Evolutionary conservation across 1,140 invertebrate genomes (phyloP), one percentile per base, ranked within the genome.

Genomic region (Drosophila repletoides): DNA sequence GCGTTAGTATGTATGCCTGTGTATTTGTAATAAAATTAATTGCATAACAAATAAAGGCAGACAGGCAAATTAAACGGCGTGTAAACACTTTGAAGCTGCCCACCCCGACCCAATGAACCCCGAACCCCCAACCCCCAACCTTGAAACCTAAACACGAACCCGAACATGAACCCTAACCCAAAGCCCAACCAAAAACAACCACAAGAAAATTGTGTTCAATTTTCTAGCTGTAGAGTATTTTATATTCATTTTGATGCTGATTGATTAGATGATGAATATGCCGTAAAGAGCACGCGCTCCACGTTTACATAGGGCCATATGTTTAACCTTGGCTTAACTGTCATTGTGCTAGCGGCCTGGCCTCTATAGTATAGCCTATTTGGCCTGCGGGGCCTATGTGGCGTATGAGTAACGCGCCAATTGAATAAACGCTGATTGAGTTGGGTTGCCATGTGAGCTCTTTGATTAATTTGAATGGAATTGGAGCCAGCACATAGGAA

Each of bases 1-100:
- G 0, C 5, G 10, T 45, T 26, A 10, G n/a, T 36, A 29, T 43
- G 56, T 58, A 68, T 63, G 52, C 34, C 22, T 48, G 34, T 60
- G 19, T 75, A 49, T 68, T 41, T 73, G 79, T 83, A 77, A 84
- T 77, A 72, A 84, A 84, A 83, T 83, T 83, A 83, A 83, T 83
- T 83, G 79, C 74, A 71, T 65, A 60, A 73, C 79, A 83, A 84
- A 83, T 80, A 83, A 67, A 77, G 49, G 70, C 79, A 83, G 73
- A 74, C 79, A 84, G 64, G 60, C 53, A 81, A 81, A 81, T 81
- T 81, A 81, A 81, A 81, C 64, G 77, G 77, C 79, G 56, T 70
- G 77, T 73, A 83, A 81, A 83, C 77, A 83, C 77, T 81, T 81
- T 83, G 77, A 81, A 76, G 77, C 81, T 68, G 34, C 15, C 9